Percentiles rank a stretch among this genome's conserved stretches.
Conservation (phyloP, 2,888 invertebrate species). For the Rosalia funebris region DNA sequence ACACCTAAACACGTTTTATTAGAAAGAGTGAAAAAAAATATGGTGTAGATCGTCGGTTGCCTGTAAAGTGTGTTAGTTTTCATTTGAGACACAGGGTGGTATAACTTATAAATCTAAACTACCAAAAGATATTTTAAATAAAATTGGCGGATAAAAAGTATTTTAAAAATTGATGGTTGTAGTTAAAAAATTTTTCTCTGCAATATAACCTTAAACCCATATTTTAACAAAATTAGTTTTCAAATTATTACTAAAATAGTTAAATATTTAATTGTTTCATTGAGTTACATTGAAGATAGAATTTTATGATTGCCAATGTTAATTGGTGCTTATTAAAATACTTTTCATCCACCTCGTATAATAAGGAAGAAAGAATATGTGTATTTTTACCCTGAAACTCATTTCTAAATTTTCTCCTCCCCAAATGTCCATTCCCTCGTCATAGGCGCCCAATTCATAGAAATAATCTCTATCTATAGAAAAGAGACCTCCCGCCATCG, state of each 20-base stretch:
- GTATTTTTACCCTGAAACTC: conserved; percentile 83
- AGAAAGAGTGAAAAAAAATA: neutral
- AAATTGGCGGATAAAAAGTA: neutral
- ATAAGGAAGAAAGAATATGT: too few relatives aligned
- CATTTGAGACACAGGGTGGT: conserved; percentile 37
- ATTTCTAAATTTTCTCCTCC: conserved; percentile 96
- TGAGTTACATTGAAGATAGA: too few relatives aligned
- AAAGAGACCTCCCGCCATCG: conserved; percentile 97
- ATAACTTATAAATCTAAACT: conserved; percentile 3
- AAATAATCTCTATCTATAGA: conserved; percentile 97
- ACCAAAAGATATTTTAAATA: too few relatives aligned
- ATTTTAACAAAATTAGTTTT: too few relatives aligned
- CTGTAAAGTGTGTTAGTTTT: conserved; percentile 3
- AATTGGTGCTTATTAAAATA: too few relatives aligned
- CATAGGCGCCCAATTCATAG: conserved; percentile 97
- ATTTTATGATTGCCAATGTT: too few relatives aligned
- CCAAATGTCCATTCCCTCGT: conserved; percentile 99
- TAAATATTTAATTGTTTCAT: too few relatives aligned
- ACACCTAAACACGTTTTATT: conserved; percentile 71
- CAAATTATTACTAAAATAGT: too few relatives aligned
- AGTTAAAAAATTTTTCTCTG: too few relatives aligned
- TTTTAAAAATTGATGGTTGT: too few relatives aligned
- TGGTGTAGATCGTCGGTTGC: neutral
- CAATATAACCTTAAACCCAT: too few relatives aligned
- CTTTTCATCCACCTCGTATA: too few relatives aligned